phyloP scores from a whole-genome alignment of 1,140 invertebrate species.

The Harlomillsia oculata region DNA sequence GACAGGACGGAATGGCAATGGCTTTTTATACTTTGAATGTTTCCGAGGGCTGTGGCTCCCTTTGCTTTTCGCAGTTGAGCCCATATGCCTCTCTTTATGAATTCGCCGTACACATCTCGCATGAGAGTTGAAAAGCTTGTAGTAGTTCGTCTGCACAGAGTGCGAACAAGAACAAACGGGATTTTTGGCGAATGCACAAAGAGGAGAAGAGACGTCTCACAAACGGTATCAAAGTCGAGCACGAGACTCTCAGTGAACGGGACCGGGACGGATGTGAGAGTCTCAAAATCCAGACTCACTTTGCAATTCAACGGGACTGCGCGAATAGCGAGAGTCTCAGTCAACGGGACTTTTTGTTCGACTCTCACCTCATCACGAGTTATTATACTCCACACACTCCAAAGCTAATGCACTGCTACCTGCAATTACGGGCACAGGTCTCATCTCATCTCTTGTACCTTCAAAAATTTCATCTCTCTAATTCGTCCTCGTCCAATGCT shows the following conservation, averaged over 20 bases:
- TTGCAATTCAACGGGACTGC: slow-evolving; percentile 4
- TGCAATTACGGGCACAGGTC: background rate
- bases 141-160: no score
- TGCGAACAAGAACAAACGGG: slow-evolving; percentile 12
- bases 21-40: no score
- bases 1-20: no score
- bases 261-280: slow-evolving; percentile 11
- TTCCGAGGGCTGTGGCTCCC: no score
- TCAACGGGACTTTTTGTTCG: slow-evolving; percentile 11
- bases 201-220: slow-evolving; percentile 15
- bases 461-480: background rate
- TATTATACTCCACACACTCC: no score
- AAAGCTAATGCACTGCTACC: slow-evolving; percentile 3
- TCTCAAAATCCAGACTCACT: slow-evolving; percentile 7
- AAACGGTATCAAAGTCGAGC: slow-evolving; percentile 12
- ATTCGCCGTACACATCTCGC: no score
- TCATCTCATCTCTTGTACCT: background rate
- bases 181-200: slow-evolving; percentile 14
- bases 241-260: slow-evolving; percentile 13
- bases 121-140: no score
- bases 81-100: no score
- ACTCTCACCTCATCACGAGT: slow-evolving; percentile 3
- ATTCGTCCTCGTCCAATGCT: slow-evolving; percentile 1
- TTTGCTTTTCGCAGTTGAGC: no score
- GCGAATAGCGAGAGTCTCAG: slow-evolving; percentile 10